Percentiles rank a stretch among this genome's conserved stretches.
phyloP scores from a whole-genome alignment of 2,888 invertebrate genomes.

The Crematogaster levior region DNA sequence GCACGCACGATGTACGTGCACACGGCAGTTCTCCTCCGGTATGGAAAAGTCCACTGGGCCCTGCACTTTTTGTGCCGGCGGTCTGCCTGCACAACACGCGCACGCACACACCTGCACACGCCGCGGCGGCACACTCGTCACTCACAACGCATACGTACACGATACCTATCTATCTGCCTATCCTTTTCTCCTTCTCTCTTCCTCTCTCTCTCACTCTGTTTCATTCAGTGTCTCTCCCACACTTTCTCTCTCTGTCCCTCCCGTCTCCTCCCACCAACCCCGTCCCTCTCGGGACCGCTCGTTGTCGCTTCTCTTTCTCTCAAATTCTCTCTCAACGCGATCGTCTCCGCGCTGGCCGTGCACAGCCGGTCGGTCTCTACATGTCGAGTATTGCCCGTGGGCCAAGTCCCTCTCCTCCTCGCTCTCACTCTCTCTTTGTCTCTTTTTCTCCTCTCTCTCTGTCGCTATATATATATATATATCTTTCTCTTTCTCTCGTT shows the following conservation, averaged over 20 bases:
- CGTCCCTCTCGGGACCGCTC: constrained; percentile 22
- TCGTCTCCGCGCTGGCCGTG: constrained; percentile 55
- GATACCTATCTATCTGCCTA: constrained; percentile 62
- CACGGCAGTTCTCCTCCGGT: constrained; percentile 58
- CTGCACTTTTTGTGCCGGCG: constrained; percentile 73
- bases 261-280: constrained; percentile 25
- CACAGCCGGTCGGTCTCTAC: constrained; percentile 66
- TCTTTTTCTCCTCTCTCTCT: background rate
- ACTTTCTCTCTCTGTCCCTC: constrained; percentile 49
- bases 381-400: constrained; percentile 60
- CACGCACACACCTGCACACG: constrained; percentile 68
- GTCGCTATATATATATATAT: background rate
- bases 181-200: constrained; percentile 34
- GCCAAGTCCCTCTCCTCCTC: constrained; percentile 57
- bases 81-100: constrained; percentile 62
- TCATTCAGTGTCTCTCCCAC: constrained; percentile 34
- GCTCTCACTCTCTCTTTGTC: constrained; percentile 15
- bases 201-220: constrained; percentile 37
- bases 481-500: background rate
- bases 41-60: constrained; percentile 76
- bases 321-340: constrained; percentile 39
- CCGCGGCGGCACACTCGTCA: constrained; percentile 58
- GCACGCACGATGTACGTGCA: constrained; percentile 51
- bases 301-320: constrained; percentile 34
- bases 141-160: constrained; percentile 64